phyloP scores from a whole-genome alignment of 2,797 vertebrate genomes.

The Dipus sagitta region DNA sequence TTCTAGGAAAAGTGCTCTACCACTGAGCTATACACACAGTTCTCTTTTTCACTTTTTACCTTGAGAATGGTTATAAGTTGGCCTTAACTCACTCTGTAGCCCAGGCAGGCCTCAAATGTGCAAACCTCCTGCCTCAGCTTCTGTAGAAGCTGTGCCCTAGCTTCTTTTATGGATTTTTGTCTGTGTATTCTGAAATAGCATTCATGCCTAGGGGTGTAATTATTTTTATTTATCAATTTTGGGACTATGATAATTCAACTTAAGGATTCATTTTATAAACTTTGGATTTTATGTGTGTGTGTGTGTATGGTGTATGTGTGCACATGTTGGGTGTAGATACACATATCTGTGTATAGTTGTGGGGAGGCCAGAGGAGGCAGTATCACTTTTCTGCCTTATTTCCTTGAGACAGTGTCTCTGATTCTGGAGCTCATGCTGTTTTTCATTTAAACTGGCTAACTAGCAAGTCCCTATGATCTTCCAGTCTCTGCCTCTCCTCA shows the following conservation, averaged over 20 bases:
- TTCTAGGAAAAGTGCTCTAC: background rate
- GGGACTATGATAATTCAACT: background rate
- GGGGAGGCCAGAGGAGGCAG: too few relatives aligned
- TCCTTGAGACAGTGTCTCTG: too few relatives aligned
- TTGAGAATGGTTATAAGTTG: background rate
- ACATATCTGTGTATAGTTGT: too few relatives aligned
- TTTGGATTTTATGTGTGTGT: background rate
- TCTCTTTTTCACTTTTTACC: background rate
- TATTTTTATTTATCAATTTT: constrained; percentile 3
- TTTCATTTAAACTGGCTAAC: too few relatives aligned
- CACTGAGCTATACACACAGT: background rate
- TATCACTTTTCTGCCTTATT: too few relatives aligned
- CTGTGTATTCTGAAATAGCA: background rate
- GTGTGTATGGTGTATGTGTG: too few relatives aligned
- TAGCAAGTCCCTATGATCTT: too few relatives aligned
- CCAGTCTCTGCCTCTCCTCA: too few relatives aligned
- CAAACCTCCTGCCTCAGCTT: background rate
- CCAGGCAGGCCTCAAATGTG: background rate
- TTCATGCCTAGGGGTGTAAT: background rate
- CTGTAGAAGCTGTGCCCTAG: too few relatives aligned
- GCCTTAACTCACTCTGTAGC: background rate
- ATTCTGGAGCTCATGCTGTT: too few relatives aligned
- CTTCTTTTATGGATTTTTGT: background rate
- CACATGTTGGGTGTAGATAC: too few relatives aligned
- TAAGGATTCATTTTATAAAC: background rate